Evolutionary conservation across 1,140 invertebrate genomes (phyloP), one percentile per base, ranked within the genome.

Genomic region (Goniozus legneri): DNA sequence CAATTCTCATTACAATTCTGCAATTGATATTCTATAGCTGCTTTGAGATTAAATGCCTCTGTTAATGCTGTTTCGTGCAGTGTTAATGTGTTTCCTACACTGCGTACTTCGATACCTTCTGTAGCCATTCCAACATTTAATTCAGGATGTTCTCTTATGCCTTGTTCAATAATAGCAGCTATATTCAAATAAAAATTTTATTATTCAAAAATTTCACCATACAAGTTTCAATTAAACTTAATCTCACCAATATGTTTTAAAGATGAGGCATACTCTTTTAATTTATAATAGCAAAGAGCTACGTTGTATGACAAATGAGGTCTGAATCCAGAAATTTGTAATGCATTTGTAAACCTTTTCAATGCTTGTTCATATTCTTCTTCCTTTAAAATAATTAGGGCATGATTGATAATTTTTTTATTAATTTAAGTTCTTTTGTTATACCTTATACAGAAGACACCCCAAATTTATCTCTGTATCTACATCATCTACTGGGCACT

Each of bases 41-140:
- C 95, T 79, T 98, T 98, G 0, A 99, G 79, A 77, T 99, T 99
- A 64, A 98, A 97, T 0, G 97, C 95, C 78, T 99, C 97, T 12
- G 98, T 93, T 2, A 99, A 77, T 22, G 95, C 95, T 15, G 96
- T 97, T 73, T 98, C 88, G 65, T 98, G 94, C 35, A 99, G 80
- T 0, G 91, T 92, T 27, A 97, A 77, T 2, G 95, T 97, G 76
- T 99, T 99, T 12, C 96, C 97, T 34, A 99, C 96, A 74, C 95
- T 97, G 57, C 92, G 82, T 3, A 96, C 88, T 79, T 97, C 93
- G 52, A 95, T 92, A 7, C 95, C 95, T 75, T 99, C 97, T n/a
- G 95, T 94, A 62, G 92, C 92, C 84, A 96, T 93, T 0, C 97
- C 97, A 24, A 99, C 95, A 54, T 91, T 92, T 53, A 99, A 75